These are phyloP conservation scores for Adrianichthys oophorus DNA, from an alignment of 2,797 vertebrate species.

Conservation along the genomic window DNA sequence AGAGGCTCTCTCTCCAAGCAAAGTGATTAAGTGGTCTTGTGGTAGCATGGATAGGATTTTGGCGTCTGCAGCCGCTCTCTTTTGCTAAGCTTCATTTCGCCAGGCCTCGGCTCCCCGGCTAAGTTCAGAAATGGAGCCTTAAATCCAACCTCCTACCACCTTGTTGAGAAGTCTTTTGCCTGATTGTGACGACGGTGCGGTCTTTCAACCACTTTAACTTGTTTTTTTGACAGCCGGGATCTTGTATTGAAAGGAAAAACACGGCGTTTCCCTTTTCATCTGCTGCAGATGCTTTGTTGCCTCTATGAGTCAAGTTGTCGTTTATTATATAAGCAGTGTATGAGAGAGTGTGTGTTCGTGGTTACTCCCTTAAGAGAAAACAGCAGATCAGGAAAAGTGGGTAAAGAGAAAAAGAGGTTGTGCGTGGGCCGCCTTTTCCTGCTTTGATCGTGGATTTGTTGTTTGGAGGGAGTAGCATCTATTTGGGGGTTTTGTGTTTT, in stretches of 20 bases:
- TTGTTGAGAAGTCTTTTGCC: slow-evolving; percentile 54
- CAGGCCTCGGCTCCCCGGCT: slow-evolving; percentile 67
- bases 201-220: slow-evolving; percentile 32
- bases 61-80: slow-evolving; percentile 42
- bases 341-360: slow-evolving; percentile 13
- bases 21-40: slow-evolving; percentile 51
- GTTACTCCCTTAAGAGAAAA: slow-evolving; percentile 39
- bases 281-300: slow-evolving; percentile 40
- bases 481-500: slow-evolving; percentile 46
- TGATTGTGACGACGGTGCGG: slow-evolving; percentile 61
- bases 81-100: slow-evolving; percentile 57
- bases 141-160: slow-evolving; percentile 60
- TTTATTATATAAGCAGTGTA: slow-evolving; percentile 26
- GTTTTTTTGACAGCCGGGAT: slow-evolving; percentile 39
- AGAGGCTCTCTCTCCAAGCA: slow-evolving; percentile 39
- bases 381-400: slow-evolving; percentile 26
- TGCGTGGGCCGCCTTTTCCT: slow-evolving; percentile 38
- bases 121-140: slow-evolving; percentile 70
- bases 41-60: slow-evolving; percentile 50
- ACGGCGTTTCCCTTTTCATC: slow-evolving; percentile 45
- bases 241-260: slow-evolving; percentile 52
- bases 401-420: slow-evolving; percentile 11
- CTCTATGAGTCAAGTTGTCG: slow-evolving; percentile 36
- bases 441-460: slow-evolving; percentile 31
- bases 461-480: slow-evolving; percentile 32